These are phyloP conservation scores for Lacerta bilineata DNA, from an alignment of 2,797 vertebrate species.

Conservation along the genomic window DNA sequence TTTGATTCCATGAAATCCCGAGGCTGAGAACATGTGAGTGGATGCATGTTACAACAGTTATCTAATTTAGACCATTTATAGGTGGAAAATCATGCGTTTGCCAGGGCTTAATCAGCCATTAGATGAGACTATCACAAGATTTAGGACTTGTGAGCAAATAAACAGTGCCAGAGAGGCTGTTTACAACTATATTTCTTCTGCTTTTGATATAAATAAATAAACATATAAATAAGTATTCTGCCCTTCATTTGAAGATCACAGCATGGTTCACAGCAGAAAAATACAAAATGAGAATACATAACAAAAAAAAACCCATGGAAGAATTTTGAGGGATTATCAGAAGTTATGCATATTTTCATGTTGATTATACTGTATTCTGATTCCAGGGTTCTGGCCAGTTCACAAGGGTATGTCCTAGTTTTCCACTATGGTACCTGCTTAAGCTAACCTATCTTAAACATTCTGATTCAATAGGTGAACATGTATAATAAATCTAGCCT, in stretches of 20 bases:
- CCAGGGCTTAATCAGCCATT: not conserved
- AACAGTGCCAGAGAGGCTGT: no score
- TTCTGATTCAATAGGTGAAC: not conserved
- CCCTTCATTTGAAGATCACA: not conserved
- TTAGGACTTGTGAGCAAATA: not conserved
- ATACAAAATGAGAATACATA: not conserved
- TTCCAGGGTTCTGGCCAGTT: not conserved
- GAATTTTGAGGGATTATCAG: no score
- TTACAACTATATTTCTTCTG: not conserved
- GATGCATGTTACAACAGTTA: not conserved
- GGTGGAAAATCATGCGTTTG: not conserved
- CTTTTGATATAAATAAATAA: not conserved
- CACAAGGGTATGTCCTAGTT: not conserved
- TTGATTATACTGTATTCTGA: not conserved
- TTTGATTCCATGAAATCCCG: not conserved
- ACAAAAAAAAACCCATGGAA: no score
- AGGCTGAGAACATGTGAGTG: not conserved
- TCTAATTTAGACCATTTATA: not conserved
- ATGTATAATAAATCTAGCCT: not conserved
- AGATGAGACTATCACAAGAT: not conserved
- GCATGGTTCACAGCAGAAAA: not conserved
- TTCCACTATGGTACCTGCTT: not conserved
- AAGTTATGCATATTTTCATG: not conserved
- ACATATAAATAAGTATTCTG: not conserved
- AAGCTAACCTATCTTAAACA: not conserved